Conservation (phyloP, 2,888 invertebrate species). For the Aphodius sticticus region DNA sequence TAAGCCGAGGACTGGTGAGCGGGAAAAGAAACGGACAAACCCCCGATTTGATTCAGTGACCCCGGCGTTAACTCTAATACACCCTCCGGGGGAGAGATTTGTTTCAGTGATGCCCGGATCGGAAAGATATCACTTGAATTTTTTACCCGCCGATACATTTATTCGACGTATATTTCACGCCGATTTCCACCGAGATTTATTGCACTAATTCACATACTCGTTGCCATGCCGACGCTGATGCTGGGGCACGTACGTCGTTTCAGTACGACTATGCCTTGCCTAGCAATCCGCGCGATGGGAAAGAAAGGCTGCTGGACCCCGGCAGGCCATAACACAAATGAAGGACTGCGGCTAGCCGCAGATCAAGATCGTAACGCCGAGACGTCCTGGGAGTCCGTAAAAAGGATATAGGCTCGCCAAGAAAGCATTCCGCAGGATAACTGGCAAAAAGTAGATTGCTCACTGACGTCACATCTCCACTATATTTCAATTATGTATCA, state of each 20-base stretch:
- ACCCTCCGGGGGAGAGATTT: background rate
- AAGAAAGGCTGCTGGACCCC: background rate
- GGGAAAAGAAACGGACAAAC: background rate
- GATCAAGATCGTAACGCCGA: background rate
- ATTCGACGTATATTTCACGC: background rate
- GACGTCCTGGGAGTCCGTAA: background rate
- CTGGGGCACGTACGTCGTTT: background rate
- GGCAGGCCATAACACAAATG: background rate
- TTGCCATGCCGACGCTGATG: background rate
- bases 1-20: background rate
- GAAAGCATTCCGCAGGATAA: background rate
- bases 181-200: background rate
- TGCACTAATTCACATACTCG: background rate
- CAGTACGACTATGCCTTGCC: background rate
- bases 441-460: slow-evolving; percentile 4
- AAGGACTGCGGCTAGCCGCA: background rate
- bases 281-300: background rate
- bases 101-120: background rate
- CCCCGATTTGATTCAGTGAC: background rate
- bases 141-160: background rate
- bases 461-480: background rate
- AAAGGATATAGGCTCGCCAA: background rate
- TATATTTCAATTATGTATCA: background rate
- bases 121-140: background rate
- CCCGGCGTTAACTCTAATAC: background rate